phyloP scores from a whole-genome alignment of 2,888 invertebrate species.

The Aspidapion aeneum region DNA sequence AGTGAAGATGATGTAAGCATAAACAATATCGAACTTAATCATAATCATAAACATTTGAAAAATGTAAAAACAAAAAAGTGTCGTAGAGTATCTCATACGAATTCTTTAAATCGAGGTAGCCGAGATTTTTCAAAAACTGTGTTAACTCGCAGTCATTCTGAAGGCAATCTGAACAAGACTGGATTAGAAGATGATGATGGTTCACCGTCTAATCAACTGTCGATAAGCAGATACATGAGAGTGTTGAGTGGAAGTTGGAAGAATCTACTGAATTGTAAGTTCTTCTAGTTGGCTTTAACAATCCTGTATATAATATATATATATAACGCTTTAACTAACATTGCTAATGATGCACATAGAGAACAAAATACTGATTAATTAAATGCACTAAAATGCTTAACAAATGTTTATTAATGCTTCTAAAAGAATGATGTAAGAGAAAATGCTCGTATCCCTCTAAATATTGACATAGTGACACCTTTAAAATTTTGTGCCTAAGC shows the following conservation, averaged over 20 bases:
- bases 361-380: no score
- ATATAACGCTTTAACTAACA: neutral
- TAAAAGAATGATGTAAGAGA: no score
- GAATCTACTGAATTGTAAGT: slow-evolving; percentile 76
- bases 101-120: slow-evolving; percentile 45
- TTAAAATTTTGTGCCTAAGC: no score
- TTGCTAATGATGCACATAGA: no score
- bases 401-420: no score
- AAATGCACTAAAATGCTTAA: no score
- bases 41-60: slow-evolving; percentile 31
- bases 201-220: slow-evolving; percentile 41
- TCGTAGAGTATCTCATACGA: slow-evolving; percentile 46
- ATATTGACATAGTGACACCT: no score
- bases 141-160: slow-evolving; percentile 66
- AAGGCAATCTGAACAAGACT: slow-evolving; percentile 59
- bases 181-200: slow-evolving; percentile 25
- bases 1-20: slow-evolving; percentile 49
- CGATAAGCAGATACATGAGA: slow-evolving; percentile 65
- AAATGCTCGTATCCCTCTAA: no score
- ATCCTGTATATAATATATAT: neutral
- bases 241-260: slow-evolving; percentile 77
- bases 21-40: slow-evolving; percentile 35
- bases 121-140: slow-evolving; percentile 36
- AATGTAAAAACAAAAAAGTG: slow-evolving; percentile 31
- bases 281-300: neutral